These are phyloP conservation scores for Meta bourneti DNA, from an alignment of 2,888 invertebrate species.

Conservation along the genomic window DNA sequence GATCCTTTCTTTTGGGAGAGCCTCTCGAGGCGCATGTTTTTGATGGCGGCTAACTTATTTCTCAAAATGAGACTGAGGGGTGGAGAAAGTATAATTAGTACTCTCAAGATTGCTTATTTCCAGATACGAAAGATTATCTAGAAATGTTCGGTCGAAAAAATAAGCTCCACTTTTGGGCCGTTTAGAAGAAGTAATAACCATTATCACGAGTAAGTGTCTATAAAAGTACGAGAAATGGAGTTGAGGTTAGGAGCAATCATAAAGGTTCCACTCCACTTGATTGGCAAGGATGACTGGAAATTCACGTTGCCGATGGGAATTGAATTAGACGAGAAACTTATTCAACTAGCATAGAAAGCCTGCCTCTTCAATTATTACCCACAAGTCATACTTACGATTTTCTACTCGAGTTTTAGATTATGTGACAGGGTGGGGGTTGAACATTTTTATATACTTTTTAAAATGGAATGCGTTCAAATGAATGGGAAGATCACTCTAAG, in stretches of 20 bases:
- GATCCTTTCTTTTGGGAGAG: neutral
- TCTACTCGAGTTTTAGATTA: neutral
- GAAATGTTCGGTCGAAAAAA: constrained; percentile 11
- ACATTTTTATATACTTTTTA: too few species aligned
- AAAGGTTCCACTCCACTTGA: constrained; percentile 18
- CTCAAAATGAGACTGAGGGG: neutral
- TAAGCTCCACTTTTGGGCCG: neutral
- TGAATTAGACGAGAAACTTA: constrained; percentile 7
- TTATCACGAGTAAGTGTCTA: constrained; percentile 30
- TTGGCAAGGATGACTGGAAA: constrained; percentile 6
- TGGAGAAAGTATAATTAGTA: constrained; percentile 1
- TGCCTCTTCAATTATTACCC: neutral
- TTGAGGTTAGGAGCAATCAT: constrained; percentile 20
- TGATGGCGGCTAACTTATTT: neutral
- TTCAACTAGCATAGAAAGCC: neutral
- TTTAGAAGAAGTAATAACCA: constrained; percentile 30
- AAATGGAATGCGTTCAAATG: too few species aligned
- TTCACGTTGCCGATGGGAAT: neutral
- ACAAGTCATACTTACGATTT: neutral
- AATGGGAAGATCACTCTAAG: too few species aligned
- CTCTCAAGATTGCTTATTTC: constrained; percentile 5
- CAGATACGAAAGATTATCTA: constrained; percentile 6
- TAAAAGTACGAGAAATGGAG: constrained; percentile 23
- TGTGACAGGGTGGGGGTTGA: neutral
- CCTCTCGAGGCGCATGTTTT: constrained; percentile 14